phyloP scores from a whole-genome alignment of 2,113 vertebrate genomes.

The Malurus alboscapulatus region DNA sequence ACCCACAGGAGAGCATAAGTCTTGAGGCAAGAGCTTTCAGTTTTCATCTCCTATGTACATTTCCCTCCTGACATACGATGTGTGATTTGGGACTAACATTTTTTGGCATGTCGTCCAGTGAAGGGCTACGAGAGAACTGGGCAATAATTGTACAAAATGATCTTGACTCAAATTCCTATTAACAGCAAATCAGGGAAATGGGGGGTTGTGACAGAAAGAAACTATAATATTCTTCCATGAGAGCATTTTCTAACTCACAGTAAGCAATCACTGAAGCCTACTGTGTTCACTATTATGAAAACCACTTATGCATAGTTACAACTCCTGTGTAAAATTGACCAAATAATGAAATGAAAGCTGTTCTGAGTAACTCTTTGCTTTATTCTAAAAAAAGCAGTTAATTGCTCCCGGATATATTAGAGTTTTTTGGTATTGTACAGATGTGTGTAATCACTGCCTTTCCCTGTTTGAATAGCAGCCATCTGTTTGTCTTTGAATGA shows the following conservation, averaged over 20 bases:
- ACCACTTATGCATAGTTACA: neutral
- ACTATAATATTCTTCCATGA: neutral
- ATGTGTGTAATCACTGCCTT: constrained; percentile 73
- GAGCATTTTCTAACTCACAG: neutral
- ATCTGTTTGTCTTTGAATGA: constrained; percentile 73
- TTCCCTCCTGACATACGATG: neutral
- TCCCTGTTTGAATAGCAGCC: constrained; percentile 66
- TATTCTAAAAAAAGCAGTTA: constrained; percentile 60
- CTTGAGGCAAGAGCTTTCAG: neutral
- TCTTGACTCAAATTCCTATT: neutral
- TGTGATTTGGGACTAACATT: neutral
- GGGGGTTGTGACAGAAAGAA: neutral
- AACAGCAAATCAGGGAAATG: neutral
- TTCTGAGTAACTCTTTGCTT: constrained; percentile 37
- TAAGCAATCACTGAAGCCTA: neutral
- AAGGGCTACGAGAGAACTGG: neutral
- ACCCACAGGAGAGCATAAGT: neutral
- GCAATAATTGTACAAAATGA: neutral
- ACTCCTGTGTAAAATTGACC: constrained; percentile 59
- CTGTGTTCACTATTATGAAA: neutral
- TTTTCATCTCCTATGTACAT: neutral
- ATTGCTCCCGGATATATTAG: constrained; percentile 59
- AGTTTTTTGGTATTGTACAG: constrained; percentile 70
- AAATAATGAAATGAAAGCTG: constrained; percentile 61
- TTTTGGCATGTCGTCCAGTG: neutral